Conservation (phyloP, 2,888 invertebrate species). For the Drosophila greeni region DNA sequence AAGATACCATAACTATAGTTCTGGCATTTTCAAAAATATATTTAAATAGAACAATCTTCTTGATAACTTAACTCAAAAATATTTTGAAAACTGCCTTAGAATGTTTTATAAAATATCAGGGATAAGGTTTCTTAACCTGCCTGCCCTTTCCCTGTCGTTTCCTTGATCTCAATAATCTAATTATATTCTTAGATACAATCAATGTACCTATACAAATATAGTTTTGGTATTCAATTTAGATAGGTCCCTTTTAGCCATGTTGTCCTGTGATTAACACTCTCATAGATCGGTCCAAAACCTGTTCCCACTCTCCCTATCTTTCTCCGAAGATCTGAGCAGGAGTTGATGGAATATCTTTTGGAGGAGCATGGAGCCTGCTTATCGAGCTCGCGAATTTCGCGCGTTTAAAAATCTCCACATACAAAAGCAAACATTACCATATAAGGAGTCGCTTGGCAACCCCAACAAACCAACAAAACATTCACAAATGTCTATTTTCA, state of each 20-base stretch:
- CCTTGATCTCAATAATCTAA: too few species aligned
- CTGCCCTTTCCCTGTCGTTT: too few species aligned
- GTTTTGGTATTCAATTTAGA: not conserved
- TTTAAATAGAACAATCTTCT: not conserved
- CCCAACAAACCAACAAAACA: constrained; percentile 22
- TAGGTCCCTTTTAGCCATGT: not conserved
- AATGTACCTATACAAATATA: not conserved
- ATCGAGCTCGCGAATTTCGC: constrained; percentile 41
- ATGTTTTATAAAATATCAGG: not conserved
- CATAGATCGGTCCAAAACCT: constrained; percentile 7
- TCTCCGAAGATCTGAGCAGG: constrained; percentile 12
- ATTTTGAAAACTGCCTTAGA: not conserved
- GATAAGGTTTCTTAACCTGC: too few species aligned
- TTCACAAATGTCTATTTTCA: constrained; percentile 52
- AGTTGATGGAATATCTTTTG: constrained; percentile 19
- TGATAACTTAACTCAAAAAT: not conserved
- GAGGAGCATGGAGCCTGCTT: constrained; percentile 36
- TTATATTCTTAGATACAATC: not conserved
- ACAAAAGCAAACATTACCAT: constrained; percentile 69
- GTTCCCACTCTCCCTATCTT: constrained; percentile 16
- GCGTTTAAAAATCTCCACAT: constrained; percentile 42
- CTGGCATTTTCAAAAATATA: not conserved
- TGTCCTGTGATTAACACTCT: constrained; percentile 7
- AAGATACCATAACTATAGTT: not conserved
- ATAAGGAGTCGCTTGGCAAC: constrained; percentile 53